Evolutionary conservation across 1,140 invertebrate genomes (phyloP), one percentile per base, ranked within the genome.

Genomic region (Scylla paramamosain): DNA sequence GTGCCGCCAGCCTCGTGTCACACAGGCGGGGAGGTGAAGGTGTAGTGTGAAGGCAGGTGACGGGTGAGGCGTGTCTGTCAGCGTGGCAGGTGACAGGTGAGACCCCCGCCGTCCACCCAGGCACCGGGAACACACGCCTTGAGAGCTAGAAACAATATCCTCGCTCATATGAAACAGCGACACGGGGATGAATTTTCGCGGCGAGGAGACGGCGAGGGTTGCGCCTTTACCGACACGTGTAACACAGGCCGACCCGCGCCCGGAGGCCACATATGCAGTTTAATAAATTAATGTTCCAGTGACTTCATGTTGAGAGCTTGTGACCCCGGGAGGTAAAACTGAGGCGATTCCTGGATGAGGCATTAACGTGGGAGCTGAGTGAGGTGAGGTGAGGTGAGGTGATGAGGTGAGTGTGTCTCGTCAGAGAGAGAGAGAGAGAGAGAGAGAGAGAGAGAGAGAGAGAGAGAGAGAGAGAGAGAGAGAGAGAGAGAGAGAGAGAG

Each of bases 271-370:
- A 77, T 77, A 77, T 77, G 67, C 67, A 77, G 67, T 77, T 77
- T 77, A 77, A 77, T 77, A 77, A 77, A 77, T 77, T 77, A 77
- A 77, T 77, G 67, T 77, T 77, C 67, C 67, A 77, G 67, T n/a
- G 67, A 20, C 67, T 77, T 77, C 67, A 77, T 77, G 67, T 77
- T 77, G 67, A 77, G 67, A 77, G 67, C 67, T 77, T 77, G 67
- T 77, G 67, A 77, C 67, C 67, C 67, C 67, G 67, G 67, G 67
- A 77, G 67, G 25, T 77, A 77, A 77, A 77, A 77, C 67, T 77
- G 67, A 77, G 67, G 67, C 25, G 67, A 77, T 77, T 77, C 67
- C 67, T 77, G 67, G 67, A 77, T 77, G 67, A 77, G 16, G 20
- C 20, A 77, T 77, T 77, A 20, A 77, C 67, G 67, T 77, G 67